These are phyloP conservation scores for Leptodactylus fallax DNA, from an alignment of 2,797 vertebrate species.

Conservation along the genomic window DNA sequence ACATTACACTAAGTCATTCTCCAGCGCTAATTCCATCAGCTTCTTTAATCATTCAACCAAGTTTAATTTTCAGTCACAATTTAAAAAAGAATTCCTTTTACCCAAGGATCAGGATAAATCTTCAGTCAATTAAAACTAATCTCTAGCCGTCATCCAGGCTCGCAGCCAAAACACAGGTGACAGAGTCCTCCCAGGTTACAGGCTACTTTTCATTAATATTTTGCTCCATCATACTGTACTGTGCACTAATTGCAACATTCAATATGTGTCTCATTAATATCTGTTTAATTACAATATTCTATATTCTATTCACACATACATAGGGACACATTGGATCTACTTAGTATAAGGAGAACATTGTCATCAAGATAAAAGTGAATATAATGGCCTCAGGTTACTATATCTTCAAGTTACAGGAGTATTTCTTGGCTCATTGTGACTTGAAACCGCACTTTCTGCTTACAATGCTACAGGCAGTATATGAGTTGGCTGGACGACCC, in stretches of 20 bases:
- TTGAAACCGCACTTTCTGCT: not conserved
- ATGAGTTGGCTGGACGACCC: not conserved
- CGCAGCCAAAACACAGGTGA: conserved; percentile 67
- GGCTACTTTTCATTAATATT: conserved; percentile 61
- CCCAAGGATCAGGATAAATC: conserved; percentile 63
- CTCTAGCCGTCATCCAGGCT: conserved; percentile 66
- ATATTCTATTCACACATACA: not conserved
- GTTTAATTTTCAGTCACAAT: conserved; percentile 65
- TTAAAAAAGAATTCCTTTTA: conserved; percentile 66
- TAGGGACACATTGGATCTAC: not conserved
- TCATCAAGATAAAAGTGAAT: not conserved
- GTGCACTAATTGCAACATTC: not conserved
- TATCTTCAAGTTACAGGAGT: not conserved
- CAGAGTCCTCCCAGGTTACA: conserved; percentile 59
- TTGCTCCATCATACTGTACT: conserved; percentile 28
- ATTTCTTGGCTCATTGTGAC: not conserved
- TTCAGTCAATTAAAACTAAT: conserved; percentile 67
- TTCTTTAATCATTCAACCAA: conserved; percentile 64
- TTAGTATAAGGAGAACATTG: not conserved
- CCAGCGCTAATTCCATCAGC: conserved; percentile 51
- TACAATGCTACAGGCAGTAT: not conserved
- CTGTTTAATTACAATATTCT: not conserved
- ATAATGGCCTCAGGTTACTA: not conserved
- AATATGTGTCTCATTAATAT: not conserved
- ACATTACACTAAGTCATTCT: conserved; percentile 61